Evolutionary conservation across 2,888 invertebrate genomes (phyloP), one percentile per base, ranked within the genome.

Genomic region (Lochmaea capreae): DNA sequence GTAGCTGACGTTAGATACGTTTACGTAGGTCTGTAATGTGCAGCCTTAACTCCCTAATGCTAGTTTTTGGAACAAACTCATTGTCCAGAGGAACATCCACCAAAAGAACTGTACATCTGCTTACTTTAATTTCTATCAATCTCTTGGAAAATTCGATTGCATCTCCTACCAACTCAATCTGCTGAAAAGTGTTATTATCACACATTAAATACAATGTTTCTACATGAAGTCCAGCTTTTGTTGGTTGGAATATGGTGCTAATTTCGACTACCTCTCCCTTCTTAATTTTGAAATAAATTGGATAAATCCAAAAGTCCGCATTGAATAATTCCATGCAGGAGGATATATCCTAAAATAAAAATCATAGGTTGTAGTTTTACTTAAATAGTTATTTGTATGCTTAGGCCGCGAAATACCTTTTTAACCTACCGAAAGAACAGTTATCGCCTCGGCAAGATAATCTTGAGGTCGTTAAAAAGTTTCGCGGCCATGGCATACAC

Each of bases 151-250:
- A 88, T 46, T 83, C 76, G 2, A 88, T 72, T 16, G 87, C 87
- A 76, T 89, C 89, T 1, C 89, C 89, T 26, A 88, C 81, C 52
- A 89, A 78, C 75, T 89, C 88, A 3, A 87, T 78, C 62, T 84
- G 81, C 69, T 86, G 79, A 42, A 84, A 81, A 0, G 85, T 81
- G 62, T 86, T 85, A 78, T 89, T 89, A 76, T 88, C 85, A 70
- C 88, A 87, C 14, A 88, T 78, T 22, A 88, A 72, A 70, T 84
- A 86, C 12, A 88, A 74, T 63, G 86, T 87, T 76, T 89, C 88
- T 2, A 85, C 82, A 81, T 86, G 82, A 62, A 88, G 77, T 16
- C 88, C 88, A 22, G 79, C 81, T 59, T 81, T 76, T 14, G 79
- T 77, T 0, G 89, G 88, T 26, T 79, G 81, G 80, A 88, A 89